Percentiles rank a stretch among this genome's conserved stretches.
These are phyloP conservation scores for Agapornis roseicollis DNA, from an alignment of 2,113 vertebrate genomes.

Conservation along the genomic window DNA sequence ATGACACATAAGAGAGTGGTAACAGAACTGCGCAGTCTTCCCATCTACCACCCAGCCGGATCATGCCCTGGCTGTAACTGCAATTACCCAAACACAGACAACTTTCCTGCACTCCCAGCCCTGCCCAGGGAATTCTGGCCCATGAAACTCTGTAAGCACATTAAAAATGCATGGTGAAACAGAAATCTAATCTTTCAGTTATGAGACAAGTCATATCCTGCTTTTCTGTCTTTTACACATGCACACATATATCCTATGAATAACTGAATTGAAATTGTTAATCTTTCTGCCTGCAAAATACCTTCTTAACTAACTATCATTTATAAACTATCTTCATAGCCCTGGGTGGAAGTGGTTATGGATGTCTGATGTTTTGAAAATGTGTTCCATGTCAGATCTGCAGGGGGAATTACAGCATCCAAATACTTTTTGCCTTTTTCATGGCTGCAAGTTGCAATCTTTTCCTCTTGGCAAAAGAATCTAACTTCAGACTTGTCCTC, in stretches of 20 bases:
- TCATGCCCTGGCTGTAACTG: not conserved
- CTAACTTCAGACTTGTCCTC: not conserved
- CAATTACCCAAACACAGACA: not conserved
- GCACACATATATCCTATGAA: not conserved
- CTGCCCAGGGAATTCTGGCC: not conserved
- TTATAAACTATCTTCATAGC: not conserved
- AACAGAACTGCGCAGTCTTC: fast-evolving
- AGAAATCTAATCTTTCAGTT: not conserved
- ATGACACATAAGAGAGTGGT: fast-evolving
- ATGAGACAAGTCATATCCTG: not conserved
- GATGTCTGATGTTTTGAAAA: not conserved
- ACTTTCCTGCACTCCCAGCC: not conserved
- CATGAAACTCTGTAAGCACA: not conserved
- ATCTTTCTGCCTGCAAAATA: not conserved
- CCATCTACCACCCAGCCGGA: no score
- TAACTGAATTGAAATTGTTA: not conserved
- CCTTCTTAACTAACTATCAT: not conserved
- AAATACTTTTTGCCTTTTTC: not conserved
- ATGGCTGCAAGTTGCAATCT: not conserved
- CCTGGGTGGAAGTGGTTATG: not conserved
- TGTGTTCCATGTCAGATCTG: not conserved
- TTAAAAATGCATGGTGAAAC: not conserved
- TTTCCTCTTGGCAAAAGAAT: not conserved
- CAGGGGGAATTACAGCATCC: not conserved
- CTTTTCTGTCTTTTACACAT: not conserved